Evolutionary conservation across 2,113 vertebrate species (phyloP), one percentile per base, ranked within the genome.

Genomic region (Casuarius casuarius): DNA sequence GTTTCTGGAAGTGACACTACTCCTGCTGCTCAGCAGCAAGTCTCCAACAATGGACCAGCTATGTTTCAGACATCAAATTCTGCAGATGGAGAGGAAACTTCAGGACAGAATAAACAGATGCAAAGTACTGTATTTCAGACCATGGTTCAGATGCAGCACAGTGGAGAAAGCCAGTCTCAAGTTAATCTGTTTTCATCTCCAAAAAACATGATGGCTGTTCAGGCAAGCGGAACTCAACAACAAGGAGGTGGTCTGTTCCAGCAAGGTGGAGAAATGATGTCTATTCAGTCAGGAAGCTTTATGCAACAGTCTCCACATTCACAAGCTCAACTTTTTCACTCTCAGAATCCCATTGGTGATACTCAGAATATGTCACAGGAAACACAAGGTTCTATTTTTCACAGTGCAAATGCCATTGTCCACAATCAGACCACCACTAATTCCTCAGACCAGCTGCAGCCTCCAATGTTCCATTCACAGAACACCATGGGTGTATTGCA

Each of bases 271-370:
- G 99, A 99, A 54, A 98, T 99, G 40, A 98, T 99, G 83, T 98
- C 99, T 2, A 98, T 99, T 95, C 99, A 99, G 94, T 98, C 99
- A 0, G 97, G 98, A 67, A 98, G 97, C 96, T 99, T 99, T 94
- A 98, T 99, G 92, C 99, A 99, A 44, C 99, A 99, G 96, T 97
- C 99, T 28, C 95, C 99, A 68, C 99, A 99, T 90, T 98, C 99
- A 31, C 98, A 99, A 56, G 96, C 98, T 94, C 98, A 98, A 52
- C 98, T 99, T 84, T 99, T 99, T 97, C 99, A 99, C 97, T 98
- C 98, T 87, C 98, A 99, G 54, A 98, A 98, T 84, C 84, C 99
- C 63, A 98, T 99, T 87, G 96, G 97, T 22, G 99, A 99, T 83
- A 76, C 98, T 61, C 99, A 99, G 74, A 98, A 98, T 89, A 97